These are phyloP conservation scores for Orthonychiurus folsomi DNA, from an alignment of 2,888 invertebrate genomes.

Conservation along the genomic window DNA sequence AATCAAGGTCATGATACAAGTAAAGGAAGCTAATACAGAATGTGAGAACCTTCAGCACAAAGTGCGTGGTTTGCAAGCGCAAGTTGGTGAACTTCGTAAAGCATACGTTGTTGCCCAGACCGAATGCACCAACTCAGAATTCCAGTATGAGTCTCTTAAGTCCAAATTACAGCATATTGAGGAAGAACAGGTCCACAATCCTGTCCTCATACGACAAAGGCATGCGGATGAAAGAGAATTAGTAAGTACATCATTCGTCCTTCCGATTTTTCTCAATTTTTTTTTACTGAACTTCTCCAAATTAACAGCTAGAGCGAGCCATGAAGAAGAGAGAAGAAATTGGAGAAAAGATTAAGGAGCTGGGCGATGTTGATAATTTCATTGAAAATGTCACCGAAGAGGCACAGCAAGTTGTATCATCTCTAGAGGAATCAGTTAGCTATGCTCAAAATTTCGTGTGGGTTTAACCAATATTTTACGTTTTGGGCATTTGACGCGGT, in stretches of 20 bases:
- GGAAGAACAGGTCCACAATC: neutral
- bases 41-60: neutral
- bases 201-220: neutral
- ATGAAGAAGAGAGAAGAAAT: neutral
- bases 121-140: neutral
- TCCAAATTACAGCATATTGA: neutral
- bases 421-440: neutral
- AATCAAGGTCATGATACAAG: neutral
- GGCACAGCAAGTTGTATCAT: neutral
- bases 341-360: neutral
- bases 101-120: neutral
- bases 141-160: neutral
- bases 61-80: too few species aligned
- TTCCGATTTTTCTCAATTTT: neutral
- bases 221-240: neutral
- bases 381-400: neutral
- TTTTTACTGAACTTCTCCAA: neutral
- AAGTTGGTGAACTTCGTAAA: too few species aligned
- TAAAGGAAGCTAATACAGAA: neutral
- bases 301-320: neutral
- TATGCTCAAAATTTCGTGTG: slow-evolving; percentile 2
- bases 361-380: neutral
- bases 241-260: neutral
- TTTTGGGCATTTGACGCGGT: too few species aligned
- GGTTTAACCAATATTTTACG: too few species aligned